Evolutionary conservation across 2,888 invertebrate species (phyloP).

Genomic region (Nemurella pictetii): DNA sequence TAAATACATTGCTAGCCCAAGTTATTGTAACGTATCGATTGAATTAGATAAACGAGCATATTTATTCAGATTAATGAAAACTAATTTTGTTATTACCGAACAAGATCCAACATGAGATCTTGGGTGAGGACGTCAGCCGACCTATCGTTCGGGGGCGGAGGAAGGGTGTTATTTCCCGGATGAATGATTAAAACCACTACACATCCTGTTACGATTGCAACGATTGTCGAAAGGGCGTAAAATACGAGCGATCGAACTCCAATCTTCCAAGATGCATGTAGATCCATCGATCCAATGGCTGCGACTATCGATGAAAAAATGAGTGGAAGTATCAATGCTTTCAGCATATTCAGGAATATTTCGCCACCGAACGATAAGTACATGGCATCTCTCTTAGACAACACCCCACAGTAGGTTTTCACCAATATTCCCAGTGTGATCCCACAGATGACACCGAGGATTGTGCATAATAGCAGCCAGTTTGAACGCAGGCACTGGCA

Average conservation of each 20-base stretch:
- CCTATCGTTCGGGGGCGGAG: neutral
- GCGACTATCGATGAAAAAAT: conserved; percentile 88
- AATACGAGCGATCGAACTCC: conserved; percentile 84
- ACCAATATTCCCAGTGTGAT: conserved; percentile 70
- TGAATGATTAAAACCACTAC: conserved; percentile 85
- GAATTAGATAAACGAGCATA: too few species aligned
- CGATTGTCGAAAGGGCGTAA: conserved; percentile 88
- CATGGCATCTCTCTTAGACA: conserved; percentile 84
- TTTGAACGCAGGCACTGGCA: too few species aligned
- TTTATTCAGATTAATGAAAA: too few species aligned
- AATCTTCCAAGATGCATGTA: conserved; percentile 87
- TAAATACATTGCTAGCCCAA: too few species aligned
- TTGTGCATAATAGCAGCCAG: too few species aligned
- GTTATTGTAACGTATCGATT: too few species aligned
- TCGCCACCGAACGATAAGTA: conserved; percentile 95
- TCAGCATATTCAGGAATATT: conserved; percentile 92
- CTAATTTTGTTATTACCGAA: conserved; percentile 69
- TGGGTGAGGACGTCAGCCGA: conserved; percentile 60
- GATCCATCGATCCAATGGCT: conserved; percentile 89
- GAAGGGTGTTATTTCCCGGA: conserved; percentile 64
- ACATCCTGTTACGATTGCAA: conserved; percentile 89
- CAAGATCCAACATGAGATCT: conserved; percentile 89
- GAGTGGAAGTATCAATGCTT: conserved; percentile 91
- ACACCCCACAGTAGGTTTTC: conserved; percentile 54
- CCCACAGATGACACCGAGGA: too few species aligned